Evolutionary conservation across 1,140 invertebrate genomes (phyloP).

Genomic region (Eumeta japonica): DNA sequence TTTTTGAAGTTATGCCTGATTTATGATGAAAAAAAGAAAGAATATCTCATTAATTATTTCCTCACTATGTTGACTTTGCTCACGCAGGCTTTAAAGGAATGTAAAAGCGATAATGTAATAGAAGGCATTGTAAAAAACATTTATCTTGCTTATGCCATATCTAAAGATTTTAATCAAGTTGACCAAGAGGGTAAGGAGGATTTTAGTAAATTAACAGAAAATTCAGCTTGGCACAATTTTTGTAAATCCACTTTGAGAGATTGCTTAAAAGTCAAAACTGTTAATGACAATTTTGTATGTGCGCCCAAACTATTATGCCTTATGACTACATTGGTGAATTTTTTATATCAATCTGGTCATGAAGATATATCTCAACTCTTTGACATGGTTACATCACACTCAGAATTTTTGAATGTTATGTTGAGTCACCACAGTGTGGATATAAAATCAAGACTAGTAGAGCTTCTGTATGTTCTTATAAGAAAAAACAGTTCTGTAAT

Average conservation of each 20-base stretch:
- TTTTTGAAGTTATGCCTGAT: constrained; percentile 52
- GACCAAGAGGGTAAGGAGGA: constrained; percentile 28
- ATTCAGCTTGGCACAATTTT: constrained; percentile 65
- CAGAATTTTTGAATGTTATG: constrained; percentile 69
- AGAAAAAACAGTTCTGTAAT: constrained; percentile 63
- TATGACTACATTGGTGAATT: constrained; percentile 58
- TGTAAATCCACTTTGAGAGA: constrained; percentile 65
- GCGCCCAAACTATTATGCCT: constrained; percentile 55
- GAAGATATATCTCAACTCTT: constrained; percentile 61
- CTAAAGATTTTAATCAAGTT: constrained; percentile 25
- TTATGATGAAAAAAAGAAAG: constrained; percentile 29
- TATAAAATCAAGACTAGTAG: constrained; percentile 60
- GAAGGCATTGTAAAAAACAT: constrained; percentile 42
- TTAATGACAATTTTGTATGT: constrained; percentile 24
- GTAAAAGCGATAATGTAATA: constrained; percentile 39
- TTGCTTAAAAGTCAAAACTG: constrained; percentile 58
- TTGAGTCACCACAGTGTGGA: constrained; percentile 53
- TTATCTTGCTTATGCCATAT: constrained; percentile 29
- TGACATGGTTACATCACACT: constrained; percentile 74
- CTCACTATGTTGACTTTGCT: constrained; percentile 58
- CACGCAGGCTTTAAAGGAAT: constrained; percentile 58
- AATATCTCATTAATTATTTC: constrained; percentile 56
- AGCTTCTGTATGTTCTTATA: constrained; percentile 62
- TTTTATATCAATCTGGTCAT: constrained; percentile 56
- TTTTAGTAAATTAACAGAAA: constrained; percentile 54